Conservation (phyloP, 2,888 invertebrate species). For the Cylindroiulus punctatus region DNA sequence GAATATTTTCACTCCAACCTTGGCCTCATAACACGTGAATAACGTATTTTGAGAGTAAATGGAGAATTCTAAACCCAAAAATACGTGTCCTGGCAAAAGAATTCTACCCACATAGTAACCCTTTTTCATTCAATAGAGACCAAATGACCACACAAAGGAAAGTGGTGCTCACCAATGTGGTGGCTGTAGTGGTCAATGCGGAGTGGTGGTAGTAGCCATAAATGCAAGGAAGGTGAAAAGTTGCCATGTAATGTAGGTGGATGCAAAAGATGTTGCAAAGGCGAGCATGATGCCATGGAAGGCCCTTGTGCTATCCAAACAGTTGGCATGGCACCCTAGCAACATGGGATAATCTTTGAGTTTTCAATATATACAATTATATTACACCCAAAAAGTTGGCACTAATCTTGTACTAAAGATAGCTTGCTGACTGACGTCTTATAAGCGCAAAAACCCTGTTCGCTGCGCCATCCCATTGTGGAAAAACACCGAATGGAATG, state of each 20-base stretch:
- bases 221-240: not conserved
- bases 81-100: not conserved
- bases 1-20: not conserved
- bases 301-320: too few species aligned
- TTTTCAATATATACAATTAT: too few species aligned
- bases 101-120: not conserved
- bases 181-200: not conserved
- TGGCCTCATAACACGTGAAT: not conserved
- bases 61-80: not conserved
- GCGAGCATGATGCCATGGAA: too few species aligned
- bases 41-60: not conserved
- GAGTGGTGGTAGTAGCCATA: not conserved
- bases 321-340: too few species aligned
- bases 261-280: not conserved
- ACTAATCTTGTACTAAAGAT: too few species aligned
- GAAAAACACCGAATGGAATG: too few species aligned
- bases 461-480: too few species aligned
- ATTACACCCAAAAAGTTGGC: too few species aligned
- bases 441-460: too few species aligned
- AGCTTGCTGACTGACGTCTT: too few species aligned
- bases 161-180: conserved; percentile 21
- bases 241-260: not conserved
- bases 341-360: too few species aligned
- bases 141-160: conserved; percentile 23
- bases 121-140: not conserved